Percentiles rank a stretch among this genome's conserved stretches.
phyloP scores from a whole-genome alignment of 35 echinoderm and acorn worm species.

The Amphiura filiformis region DNA sequence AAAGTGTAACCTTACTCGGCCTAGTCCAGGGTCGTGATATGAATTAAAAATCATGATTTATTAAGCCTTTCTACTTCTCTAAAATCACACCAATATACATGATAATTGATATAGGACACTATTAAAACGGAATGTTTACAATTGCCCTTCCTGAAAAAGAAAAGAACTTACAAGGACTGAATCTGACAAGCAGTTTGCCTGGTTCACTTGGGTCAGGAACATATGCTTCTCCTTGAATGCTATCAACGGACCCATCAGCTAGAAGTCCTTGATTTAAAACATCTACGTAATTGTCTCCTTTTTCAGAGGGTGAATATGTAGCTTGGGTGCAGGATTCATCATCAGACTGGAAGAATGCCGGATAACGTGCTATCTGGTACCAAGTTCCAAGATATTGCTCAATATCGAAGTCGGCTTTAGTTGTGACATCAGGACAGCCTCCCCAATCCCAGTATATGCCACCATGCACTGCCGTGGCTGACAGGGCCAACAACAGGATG shows the following conservation, averaged over 20 bases:
- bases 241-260: background rate
- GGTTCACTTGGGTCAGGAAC: background rate
- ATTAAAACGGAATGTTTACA: too few relatives aligned
- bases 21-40: too few relatives aligned
- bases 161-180: background rate
- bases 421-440: background rate
- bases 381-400: constrained; percentile 12
- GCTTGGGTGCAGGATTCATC: background rate
- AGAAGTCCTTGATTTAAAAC: background rate
- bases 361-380: background rate
- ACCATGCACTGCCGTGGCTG: background rate
- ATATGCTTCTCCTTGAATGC: background rate
- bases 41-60: too few relatives aligned
- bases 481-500: background rate
- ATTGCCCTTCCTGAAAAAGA: too few relatives aligned
- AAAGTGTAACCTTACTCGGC: too few relatives aligned
- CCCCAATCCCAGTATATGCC: constrained; percentile 10
- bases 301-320: background rate
- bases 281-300: background rate
- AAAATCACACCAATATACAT: too few relatives aligned
- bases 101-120: too few relatives aligned
- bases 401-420: background rate
- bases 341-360: background rate
- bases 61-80: too few relatives aligned
- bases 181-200: constrained; percentile 11